Conservation (phyloP, 1,140 invertebrate genomes). For the Eumaeus atala region DNA sequence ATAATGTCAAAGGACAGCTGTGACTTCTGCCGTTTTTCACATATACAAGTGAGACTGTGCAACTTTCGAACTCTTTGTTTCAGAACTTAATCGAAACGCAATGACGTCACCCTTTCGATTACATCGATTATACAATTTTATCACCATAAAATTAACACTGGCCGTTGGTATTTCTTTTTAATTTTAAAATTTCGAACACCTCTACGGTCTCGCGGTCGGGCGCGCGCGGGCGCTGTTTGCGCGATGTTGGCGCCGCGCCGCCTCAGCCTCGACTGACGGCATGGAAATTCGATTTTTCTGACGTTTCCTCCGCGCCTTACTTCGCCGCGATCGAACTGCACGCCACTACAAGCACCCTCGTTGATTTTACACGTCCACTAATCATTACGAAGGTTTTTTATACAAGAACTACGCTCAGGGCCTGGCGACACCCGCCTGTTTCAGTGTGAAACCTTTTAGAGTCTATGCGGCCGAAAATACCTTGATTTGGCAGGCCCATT, state of each 20-base stretch:
- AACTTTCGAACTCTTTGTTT: background rate
- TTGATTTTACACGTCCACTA: slow-evolving; percentile 66
- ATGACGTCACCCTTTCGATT: slow-evolving; percentile 15
- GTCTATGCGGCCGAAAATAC: too few relatives aligned
- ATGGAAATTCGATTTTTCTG: slow-evolving; percentile 73
- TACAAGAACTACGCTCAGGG: too few relatives aligned
- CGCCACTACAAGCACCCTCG: slow-evolving; percentile 47
- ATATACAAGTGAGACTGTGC: slow-evolving; percentile 4
- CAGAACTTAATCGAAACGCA: too few relatives aligned
- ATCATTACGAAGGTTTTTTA: slow-evolving; percentile 49
- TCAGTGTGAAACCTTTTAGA: too few relatives aligned
- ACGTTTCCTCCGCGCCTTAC: slow-evolving; percentile 70
- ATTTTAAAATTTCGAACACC: slow-evolving; percentile 17
- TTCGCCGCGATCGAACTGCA: slow-evolving; percentile 64
- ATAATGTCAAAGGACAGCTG: slow-evolving; percentile 3
- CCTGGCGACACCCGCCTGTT: too few relatives aligned
- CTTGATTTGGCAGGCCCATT: too few relatives aligned
- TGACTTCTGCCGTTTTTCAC: slow-evolving; percentile 6
- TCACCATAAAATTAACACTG: slow-evolving; percentile 29
- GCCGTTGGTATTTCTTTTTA: slow-evolving; percentile 13
- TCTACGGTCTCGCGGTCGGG: slow-evolving; percentile 33
- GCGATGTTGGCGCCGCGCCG: slow-evolving; percentile 64
- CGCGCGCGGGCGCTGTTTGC: slow-evolving; percentile 59
- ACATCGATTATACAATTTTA: slow-evolving; percentile 7
- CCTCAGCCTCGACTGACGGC: slow-evolving; percentile 65